Evolutionary conservation across 23 tunicate genomes (phyloP), one percentile per base, ranked within the genome.

Genomic region (Oikopleura dioica): DNA sequence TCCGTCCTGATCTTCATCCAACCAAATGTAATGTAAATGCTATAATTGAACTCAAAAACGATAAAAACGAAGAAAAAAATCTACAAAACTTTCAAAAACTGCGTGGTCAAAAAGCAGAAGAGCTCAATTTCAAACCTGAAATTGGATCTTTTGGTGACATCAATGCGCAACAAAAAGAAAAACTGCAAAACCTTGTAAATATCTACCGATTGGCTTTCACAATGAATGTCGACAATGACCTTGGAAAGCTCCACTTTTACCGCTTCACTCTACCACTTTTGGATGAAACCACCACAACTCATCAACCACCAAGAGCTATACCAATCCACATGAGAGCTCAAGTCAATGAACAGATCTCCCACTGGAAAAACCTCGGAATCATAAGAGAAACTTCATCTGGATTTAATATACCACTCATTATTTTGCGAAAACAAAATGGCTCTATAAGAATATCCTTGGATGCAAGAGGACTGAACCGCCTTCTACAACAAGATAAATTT

Each of bases 231-330:
- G 72, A n/a, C n/a, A n/a, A 63, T 16, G 72, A 63, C 72, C 33
- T 63, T 2, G 72, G 72, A 16, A 63, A 63, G 2, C 26, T 23
- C 26, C 72, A 63, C 72, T 23, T 23, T 16, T 63, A 16, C 72
- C 72, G 72, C 16, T 63, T 63, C 26, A 21, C 72, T 12, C 2
- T 63, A 21, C 72, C 72, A 23, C 33, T 63, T 28, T 16, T 63
- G 2, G 33, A 63, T 16, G 32, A 23, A 63, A 28, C 4, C 4
- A 2, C 2, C 16, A 28, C 72, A 12, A 31, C 72, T 12, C 26
- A 63, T 63, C 30, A 63, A 63, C 33, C 72, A 16, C 72, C 72
- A 63, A 63, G 72, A 63, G 30, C 72, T 12, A 28, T 63, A 21
- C 72, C 72, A 2, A 23, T 31, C 16, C 4, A 4, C 2, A 2